Percentiles rank a stretch among this genome's conserved stretches.
phyloP scores from a whole-genome alignment of 2,888 invertebrate genomes.

The Limnephilus marmoratus region DNA sequence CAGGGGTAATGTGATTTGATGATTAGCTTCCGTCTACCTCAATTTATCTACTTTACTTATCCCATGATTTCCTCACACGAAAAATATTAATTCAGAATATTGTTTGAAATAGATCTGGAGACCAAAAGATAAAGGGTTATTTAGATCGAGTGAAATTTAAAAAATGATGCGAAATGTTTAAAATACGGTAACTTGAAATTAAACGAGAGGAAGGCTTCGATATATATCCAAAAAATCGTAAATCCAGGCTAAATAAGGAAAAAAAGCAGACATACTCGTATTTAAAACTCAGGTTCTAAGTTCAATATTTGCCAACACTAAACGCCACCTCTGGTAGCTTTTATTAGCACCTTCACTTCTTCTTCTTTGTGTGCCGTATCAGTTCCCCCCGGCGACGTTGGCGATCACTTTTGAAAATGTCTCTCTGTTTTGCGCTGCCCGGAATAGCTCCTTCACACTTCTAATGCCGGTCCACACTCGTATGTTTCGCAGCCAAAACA shows the following conservation, averaged over 20 bases:
- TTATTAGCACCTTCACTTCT: neutral
- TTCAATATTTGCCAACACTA: neutral
- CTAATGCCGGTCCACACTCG: too few species aligned
- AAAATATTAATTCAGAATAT: too few species aligned
- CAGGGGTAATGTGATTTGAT: neutral
- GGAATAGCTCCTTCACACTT: too few species aligned
- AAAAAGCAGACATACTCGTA: too few species aligned
- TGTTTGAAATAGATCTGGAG: neutral
- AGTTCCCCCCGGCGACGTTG: too few species aligned
- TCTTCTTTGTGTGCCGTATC: too few species aligned
- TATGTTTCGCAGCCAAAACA: too few species aligned
- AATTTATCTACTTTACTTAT: neutral
- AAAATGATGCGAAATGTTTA: neutral
- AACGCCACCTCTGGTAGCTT: neutral
- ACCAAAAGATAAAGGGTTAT: neutral
- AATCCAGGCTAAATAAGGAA: too few species aligned
- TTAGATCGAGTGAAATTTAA: neutral
- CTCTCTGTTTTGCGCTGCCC: too few species aligned
- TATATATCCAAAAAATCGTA: neutral
- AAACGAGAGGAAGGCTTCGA: neutral
- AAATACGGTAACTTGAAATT: neutral
- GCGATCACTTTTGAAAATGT: too few species aligned
- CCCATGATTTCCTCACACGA: neutral
- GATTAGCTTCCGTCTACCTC: neutral
- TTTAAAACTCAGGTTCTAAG: neutral